Percentiles rank a stretch among this genome's conserved stretches.
Evolutionary conservation across 30 jellyfish, hydroid and myxozoan genomes (phyloP).

Genomic region (Hydractinia symbiolongicarpus): DNA sequence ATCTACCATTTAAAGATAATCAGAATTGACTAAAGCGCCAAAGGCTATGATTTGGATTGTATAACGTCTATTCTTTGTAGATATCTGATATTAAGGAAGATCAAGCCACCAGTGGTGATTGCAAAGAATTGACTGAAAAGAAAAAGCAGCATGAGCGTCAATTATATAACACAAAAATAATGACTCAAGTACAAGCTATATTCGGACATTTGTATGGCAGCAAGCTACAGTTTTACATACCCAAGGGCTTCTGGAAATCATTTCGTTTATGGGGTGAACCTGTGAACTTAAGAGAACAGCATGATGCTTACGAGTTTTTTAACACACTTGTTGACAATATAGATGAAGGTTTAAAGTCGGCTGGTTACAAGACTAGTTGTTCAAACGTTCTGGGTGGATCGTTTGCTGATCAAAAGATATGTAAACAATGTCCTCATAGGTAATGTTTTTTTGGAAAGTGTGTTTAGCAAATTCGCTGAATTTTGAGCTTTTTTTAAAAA

Average conservation of each 20-base stretch:
- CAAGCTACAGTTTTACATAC: constrained; percentile 74
- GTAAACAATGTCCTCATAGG: constrained; percentile 97
- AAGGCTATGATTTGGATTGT: too few species aligned
- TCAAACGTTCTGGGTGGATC: constrained; percentile 85
- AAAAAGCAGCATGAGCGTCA: constrained; percentile 68
- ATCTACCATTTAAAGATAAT: too few species aligned
- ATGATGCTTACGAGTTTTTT: constrained; percentile 88
- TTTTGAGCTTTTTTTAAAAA: too few species aligned
- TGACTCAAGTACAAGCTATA: constrained; percentile 81
- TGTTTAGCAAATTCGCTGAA: too few species aligned
- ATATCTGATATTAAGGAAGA: background rate
- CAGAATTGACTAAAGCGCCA: too few species aligned
- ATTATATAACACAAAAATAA: constrained; percentile 53
- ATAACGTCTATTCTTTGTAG: too few species aligned
- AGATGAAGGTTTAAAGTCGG: constrained; percentile 81
- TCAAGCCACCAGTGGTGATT: constrained; percentile 25
- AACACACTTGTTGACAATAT: constrained; percentile 81
- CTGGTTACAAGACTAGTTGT: constrained; percentile 54
- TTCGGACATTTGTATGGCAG: constrained; percentile 85
- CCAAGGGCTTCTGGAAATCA: constrained; percentile 87
- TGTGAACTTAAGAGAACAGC: constrained; percentile 89
- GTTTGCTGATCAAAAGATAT: constrained; percentile 90
- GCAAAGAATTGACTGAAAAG: constrained; percentile 41
- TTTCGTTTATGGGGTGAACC: constrained; percentile 98
- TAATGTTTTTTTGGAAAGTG: background rate